Evolutionary conservation across 1,140 invertebrate species (phyloP), one percentile per base, ranked within the genome.

Genomic region (Lepidotrigona ventralis): DNA sequence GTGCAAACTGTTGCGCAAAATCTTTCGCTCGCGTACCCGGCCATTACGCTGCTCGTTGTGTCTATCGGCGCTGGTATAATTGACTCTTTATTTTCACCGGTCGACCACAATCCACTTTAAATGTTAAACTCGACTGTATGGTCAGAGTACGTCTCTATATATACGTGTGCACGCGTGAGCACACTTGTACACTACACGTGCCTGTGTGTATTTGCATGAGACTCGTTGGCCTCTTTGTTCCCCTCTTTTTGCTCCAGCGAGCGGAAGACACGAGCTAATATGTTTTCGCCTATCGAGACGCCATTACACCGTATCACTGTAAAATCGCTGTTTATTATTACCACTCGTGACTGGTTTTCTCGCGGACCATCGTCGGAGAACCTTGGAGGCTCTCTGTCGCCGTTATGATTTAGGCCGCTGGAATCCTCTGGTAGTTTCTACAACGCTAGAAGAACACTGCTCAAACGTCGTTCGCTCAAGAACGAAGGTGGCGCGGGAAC

Each of bases 81-180:
- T 72, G 33, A 56, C 78, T 71, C 53, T 79, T 79, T 79, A 71
- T 73, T 73, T 63, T 80, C 46, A 51, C 54, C 29, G 23, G 29
- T 12, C 21, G 51, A 80, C 79, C 68, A 80, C 69, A 80, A 73
- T 73, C 69, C 69, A 73, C 79, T 80, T 80, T 63, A 80, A 80
- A 80, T 80, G 79, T 73, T 80, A 51, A 73, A 60, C 69, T 72
- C 68, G 66, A 11, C n/a, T 68, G 64, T 53, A 54, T 26, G 19
- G 78, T 4, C 14, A 12, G 26, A 23, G n/a, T n/a, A n/a, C 39
- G 68, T 70, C 33, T n/a, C 5, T 39, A 14, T 19, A 39, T 12
- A 12, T 19, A 4, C 1, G 19, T 14, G 19, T 14, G 3, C 1
- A 14, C 66, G 19, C 14, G 23, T 69, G n/a, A 4, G 9, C 9